These are phyloP conservation scores for Neodon shergylaensis DNA, from an alignment of 2,113 vertebrate genomes.

Conservation along the genomic window DNA sequence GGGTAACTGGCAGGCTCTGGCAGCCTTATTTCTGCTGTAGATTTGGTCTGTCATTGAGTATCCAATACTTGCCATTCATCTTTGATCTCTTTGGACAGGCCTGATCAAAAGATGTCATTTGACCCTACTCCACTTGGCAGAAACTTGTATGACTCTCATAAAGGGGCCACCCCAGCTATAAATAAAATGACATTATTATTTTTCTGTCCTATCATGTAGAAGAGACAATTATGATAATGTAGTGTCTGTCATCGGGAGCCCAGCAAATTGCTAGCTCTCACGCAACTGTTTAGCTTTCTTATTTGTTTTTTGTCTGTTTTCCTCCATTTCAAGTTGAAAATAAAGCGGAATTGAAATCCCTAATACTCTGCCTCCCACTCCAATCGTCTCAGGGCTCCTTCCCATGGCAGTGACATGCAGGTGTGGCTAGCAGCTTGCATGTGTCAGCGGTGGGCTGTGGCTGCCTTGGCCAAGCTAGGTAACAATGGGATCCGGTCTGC, in stretches of 20 bases:
- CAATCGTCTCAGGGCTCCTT: conserved; percentile 83
- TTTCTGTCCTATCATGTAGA: conserved; percentile 99
- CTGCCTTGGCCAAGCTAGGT: conserved; percentile 70
- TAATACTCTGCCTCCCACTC: conserved; percentile 89
- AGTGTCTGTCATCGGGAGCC: conserved; percentile 93
- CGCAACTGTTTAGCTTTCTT: conserved; percentile 93
- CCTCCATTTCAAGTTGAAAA: conserved; percentile 92
- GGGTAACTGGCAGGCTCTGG: conserved; percentile 99
- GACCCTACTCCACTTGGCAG: conserved; percentile 95
- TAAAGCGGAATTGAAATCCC: conserved; percentile 91
- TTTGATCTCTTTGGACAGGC: conserved; percentile 99
- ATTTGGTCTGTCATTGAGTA: conserved; percentile 96
- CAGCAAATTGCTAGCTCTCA: conserved; percentile 94
- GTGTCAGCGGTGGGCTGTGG: conserved; percentile 81
- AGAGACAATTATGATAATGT: conserved; percentile 99
- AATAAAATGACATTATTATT: conserved; percentile 99
- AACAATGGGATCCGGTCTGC: conserved; percentile 77
- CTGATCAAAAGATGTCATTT: conserved; percentile 99
- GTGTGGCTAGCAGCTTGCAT: conserved; percentile 84
- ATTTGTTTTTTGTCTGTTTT: conserved; percentile 92
- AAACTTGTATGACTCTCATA: conserved; percentile 97
- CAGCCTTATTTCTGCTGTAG: conserved; percentile 98
- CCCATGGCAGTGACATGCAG: conserved; percentile 85
- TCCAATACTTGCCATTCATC: conserved; percentile 99
- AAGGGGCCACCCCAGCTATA: conserved; percentile 96